Evolutionary conservation across 1,140 invertebrate species (phyloP).

Genomic region (Riptortus pedestris): DNA sequence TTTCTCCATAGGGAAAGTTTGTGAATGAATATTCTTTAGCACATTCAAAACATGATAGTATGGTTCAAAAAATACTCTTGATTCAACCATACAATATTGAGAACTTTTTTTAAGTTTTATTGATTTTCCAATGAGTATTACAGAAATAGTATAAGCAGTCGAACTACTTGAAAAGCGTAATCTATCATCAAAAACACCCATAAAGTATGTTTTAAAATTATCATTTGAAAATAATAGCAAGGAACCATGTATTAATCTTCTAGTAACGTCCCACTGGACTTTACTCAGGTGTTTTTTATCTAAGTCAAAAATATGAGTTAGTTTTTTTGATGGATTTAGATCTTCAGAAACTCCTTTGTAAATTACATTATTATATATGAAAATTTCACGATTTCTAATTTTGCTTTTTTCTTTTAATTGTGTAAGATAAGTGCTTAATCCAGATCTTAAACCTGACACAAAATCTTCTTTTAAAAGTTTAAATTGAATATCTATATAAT

Average conservation of each 20-base stretch:
- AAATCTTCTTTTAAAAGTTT: slow-evolving; percentile 43
- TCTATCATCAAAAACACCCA: slow-evolving; percentile 53
- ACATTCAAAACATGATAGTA: slow-evolving; percentile 52
- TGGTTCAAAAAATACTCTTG: slow-evolving; percentile 56
- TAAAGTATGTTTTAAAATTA: slow-evolving; percentile 52
- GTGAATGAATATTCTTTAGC: slow-evolving; percentile 42
- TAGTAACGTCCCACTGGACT: slow-evolving; percentile 38
- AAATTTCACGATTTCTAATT: not conserved
- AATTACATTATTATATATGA: not conserved
- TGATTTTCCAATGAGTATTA: slow-evolving; percentile 31
- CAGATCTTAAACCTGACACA: slow-evolving; percentile 37
- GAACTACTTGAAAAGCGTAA: slow-evolving; percentile 35
- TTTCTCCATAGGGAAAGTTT: slow-evolving; percentile 49
- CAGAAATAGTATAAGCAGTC: not conserved
- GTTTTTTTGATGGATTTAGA: not conserved
- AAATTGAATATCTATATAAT: slow-evolving; percentile 44
- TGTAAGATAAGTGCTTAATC: slow-evolving; percentile 31
- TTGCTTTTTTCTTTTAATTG: slow-evolving; percentile 18
- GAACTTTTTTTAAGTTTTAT: slow-evolving; percentile 36
- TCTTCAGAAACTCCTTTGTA: not conserved
- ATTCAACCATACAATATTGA: slow-evolving; percentile 50
- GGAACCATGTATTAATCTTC: slow-evolving; percentile 58
- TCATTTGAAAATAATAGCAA: slow-evolving; percentile 58
- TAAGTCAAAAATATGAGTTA: not conserved
- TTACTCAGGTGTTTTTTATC: slow-evolving; percentile 19